Conservation (phyloP, 30 jellyfish, hydroid and myxozoan genomes). For the Morbakka virulenta region DNA sequence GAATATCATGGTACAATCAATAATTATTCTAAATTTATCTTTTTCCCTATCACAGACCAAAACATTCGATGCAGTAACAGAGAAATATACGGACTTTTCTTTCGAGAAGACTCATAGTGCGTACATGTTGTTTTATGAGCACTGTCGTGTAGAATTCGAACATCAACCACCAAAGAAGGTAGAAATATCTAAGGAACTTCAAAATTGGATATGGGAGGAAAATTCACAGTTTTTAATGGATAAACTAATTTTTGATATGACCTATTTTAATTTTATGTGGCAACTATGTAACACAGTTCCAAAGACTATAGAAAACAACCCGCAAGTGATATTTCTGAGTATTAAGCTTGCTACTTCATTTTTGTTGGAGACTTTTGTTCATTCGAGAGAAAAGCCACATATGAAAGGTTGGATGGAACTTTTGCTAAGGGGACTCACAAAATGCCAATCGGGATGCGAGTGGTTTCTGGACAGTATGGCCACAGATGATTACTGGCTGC, state of each 20-base stretch:
- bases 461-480: constrained; percentile 94
- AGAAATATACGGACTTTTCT: constrained; percentile 93
- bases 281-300: constrained; percentile 87
- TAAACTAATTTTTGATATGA: constrained; percentile 76
- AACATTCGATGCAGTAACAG: constrained; percentile 94
- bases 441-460: constrained; percentile 87
- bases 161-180: constrained; percentile 45
- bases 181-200: constrained; percentile 59
- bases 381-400: constrained; percentile 89
- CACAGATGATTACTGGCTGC: constrained; percentile 95
- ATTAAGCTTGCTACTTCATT: constrained; percentile 77
- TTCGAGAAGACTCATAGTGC: constrained; percentile 98
- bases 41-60: constrained; percentile 86
- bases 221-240: constrained; percentile 78
- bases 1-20: too few species aligned
- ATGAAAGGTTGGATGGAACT: constrained; percentile 94
- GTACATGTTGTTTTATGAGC: constrained; percentile 91
- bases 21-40: too few species aligned
- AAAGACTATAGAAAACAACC: constrained; percentile 38
- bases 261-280: constrained; percentile 91
- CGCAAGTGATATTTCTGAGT: constrained; percentile 54
- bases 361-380: constrained; percentile 81
- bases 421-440: constrained; percentile 64
- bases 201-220: constrained; percentile 81
- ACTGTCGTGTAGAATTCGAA: constrained; percentile 53